These are phyloP conservation scores for Catostomus latipinnis DNA, from an alignment of 2,797 vertebrate species.

Conservation along the genomic window DNA sequence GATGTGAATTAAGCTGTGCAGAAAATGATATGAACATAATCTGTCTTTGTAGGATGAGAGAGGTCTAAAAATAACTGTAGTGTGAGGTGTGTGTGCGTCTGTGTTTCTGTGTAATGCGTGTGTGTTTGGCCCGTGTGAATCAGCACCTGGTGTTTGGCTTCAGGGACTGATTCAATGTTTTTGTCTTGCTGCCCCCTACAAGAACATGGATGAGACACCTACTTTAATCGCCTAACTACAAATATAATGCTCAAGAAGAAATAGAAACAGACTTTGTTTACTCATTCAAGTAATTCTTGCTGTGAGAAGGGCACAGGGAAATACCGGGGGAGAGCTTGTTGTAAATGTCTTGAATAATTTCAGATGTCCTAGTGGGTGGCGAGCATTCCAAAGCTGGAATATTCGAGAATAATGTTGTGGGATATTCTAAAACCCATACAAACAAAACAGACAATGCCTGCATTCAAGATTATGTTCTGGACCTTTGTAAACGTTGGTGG, in stretches of 20 bases:
- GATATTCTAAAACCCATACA: not conserved
- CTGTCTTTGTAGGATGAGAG: conserved; percentile 32
- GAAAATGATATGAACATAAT: conserved; percentile 28
- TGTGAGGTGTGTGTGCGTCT: not conserved
- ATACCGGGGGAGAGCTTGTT: not conserved
- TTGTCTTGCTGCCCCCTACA: conserved; percentile 3
- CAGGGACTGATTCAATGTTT: conserved; percentile 15
- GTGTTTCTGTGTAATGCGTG: not conserved
- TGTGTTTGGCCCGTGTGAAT: conserved; percentile 5
- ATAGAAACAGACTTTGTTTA: conserved; percentile 23
- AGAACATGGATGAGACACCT: conserved; percentile 8
- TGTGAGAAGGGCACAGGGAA: not conserved
- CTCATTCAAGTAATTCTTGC: not conserved
- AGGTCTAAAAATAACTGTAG: conserved; percentile 33
- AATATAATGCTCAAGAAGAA: conserved; percentile 3
- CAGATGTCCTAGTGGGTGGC: conserved; percentile 38
- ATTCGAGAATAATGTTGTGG: conserved; percentile 38
- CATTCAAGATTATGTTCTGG: not conserved
- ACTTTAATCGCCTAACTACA: conserved; percentile 4
- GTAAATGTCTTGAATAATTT: conserved; percentile 39
- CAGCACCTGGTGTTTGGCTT: conserved; percentile 36
- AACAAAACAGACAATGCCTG: not conserved
- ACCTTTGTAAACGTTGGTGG: not conserved
- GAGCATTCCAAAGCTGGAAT: conserved; percentile 35
- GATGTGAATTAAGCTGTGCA: conserved; percentile 19